Base-by-base conservation (phyloP, 2,888 invertebrate species). In the Andrena bicolor region DNA sequence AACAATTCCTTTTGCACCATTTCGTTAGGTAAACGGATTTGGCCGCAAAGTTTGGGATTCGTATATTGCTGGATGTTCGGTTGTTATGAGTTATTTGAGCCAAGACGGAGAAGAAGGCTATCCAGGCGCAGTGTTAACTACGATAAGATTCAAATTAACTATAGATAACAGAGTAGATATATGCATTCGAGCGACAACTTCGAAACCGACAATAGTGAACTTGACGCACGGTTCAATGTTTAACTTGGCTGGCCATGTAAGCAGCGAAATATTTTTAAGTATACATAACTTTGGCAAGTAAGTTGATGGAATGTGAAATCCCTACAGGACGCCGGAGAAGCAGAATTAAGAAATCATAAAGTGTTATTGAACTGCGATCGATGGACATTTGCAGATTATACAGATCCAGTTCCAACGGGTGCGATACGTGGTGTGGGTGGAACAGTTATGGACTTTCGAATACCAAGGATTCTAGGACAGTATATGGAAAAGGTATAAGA, bases 361-460 rank as follows among this genome's bases (percentile, higher is more conserved):
- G 94, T 97, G 56, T 95, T 95, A 16, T 95, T 98, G 30, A 97
- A 97, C 91, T 97, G 97, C 16, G 97, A 97, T 92, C 95, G 95
- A 81, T 97, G 96, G 88, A 97, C 97, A 0, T 96, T 95, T 20
- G 95, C 96, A 0, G 96, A 97, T 92, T 92, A 92, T 6, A 95
- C 95, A 0, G 95, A 96, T 49, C 95, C 96, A 1, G 94, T 97
- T 82, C 96, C 97, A 0, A 97, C 97, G 65, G 97, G 95, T 48
- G 96, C 96, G 90, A 95, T 97, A 49, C 95, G 95, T 78, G 94
- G 95, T 0, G 97, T 98, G 0, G 96, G 96, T 0, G 96, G 96
- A 1, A 97, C 97, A 0, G 91, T 95, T 0, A 97, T 96, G 91
- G 98, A 98, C 94, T 95, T 98, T 65, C 95, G 97, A 82, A 94